Conservation (phyloP, 2,797 vertebrate genomes). For the Gymnocypris eckloni region DNA sequence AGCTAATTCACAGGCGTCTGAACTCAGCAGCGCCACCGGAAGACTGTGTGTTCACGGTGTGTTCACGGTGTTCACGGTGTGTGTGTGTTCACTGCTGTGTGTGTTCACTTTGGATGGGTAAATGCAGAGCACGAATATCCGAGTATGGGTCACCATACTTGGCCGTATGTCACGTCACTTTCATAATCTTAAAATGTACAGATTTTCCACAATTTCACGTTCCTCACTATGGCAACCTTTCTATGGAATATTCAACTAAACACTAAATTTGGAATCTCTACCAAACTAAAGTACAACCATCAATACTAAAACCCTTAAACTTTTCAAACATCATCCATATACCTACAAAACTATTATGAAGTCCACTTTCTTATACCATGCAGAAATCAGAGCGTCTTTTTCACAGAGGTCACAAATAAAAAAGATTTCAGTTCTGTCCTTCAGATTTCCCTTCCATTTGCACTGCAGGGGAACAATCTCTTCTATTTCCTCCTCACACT, state of each 20-base stretch:
- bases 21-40: too few species aligned
- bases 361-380: not conserved
- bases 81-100: too few species aligned
- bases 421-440: constrained; percentile 44
- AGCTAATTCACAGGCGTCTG: too few species aligned
- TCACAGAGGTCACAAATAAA: constrained; percentile 27
- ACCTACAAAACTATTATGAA: not conserved
- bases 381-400: not conserved
- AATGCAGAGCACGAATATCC: too few species aligned
- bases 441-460: constrained; percentile 42
- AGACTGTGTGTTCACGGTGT: too few species aligned
- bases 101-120: too few species aligned
- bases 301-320: not conserved
- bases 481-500: constrained; percentile 33
- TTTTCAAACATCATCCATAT: not conserved
- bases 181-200: not conserved
- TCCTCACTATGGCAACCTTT: not conserved
- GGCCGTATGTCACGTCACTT: too few species aligned
- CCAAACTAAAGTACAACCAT: not conserved
- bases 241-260: not conserved
- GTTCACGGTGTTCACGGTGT: too few species aligned
- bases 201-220: not conserved
- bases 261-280: not conserved
- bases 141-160: too few species aligned
- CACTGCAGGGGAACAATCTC: constrained; percentile 23